These are phyloP conservation scores for Lamprologus speciosus DNA, from an alignment of 2,113 vertebrate genomes.

Conservation along the genomic window DNA sequence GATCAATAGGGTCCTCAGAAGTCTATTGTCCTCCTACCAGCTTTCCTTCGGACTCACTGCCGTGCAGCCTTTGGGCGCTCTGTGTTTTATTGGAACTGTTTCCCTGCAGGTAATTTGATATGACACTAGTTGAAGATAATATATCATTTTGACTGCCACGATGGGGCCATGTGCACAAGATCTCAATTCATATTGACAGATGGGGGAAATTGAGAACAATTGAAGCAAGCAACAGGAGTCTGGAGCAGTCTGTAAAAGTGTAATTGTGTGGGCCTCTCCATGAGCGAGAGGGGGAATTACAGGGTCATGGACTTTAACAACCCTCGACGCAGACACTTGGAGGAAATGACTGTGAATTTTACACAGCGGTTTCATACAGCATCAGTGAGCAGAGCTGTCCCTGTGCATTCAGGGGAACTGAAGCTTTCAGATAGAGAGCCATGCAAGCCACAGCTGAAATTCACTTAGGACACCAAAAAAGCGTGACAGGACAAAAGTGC, in stretches of 20 bases:
- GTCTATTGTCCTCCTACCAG: background rate
- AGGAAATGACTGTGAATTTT: constrained; percentile 43
- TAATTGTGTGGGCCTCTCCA: constrained; percentile 30
- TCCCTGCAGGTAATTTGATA: constrained; percentile 48
- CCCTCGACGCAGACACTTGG: background rate
- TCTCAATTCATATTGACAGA: constrained; percentile 52
- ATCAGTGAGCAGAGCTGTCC: constrained; percentile 20
- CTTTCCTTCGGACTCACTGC: constrained; percentile 4
- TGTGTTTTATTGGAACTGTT: constrained; percentile 27
- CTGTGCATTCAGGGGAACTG: constrained; percentile 1
- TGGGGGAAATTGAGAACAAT: constrained; percentile 29
- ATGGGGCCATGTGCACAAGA: constrained; percentile 17
- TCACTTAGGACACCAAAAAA: background rate
- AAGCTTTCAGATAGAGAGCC: background rate
- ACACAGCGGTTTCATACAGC: constrained; percentile 8
- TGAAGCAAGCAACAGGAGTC: constrained; percentile 20
- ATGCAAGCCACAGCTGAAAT: background rate
- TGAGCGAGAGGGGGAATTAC: constrained; percentile 19
- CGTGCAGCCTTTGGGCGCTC: constrained; percentile 10
- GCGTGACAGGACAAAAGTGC: background rate
- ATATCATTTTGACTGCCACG: constrained; percentile 48
- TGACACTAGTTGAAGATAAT: constrained; percentile 43
- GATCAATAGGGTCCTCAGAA: background rate
- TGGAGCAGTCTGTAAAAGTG: constrained; percentile 26
- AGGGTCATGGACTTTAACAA: constrained; percentile 42